A percentile compares a stretch with the other conserved stretches of the same genome.
Conservation (phyloP, 2,888 invertebrate species). For the Agrochola lychnidis region DNA sequence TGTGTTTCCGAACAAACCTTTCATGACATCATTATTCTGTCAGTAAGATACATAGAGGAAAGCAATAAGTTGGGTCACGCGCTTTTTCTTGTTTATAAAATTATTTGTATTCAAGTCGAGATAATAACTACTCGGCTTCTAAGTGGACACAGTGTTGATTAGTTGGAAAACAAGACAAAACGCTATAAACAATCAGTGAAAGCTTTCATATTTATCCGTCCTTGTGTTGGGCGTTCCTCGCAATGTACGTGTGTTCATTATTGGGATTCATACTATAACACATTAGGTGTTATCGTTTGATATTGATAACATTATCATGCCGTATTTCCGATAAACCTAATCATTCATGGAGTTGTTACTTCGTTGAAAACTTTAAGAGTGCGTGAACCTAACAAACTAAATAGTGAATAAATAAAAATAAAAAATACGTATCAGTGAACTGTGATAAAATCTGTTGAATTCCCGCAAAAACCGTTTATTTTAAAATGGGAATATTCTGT, state of each 20-base stretch:
- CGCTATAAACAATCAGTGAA: not conserved
- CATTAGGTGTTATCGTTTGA: conserved; percentile 5
- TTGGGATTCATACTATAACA: not conserved
- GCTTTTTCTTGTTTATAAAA: conserved; percentile 23
- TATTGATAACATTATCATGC: conserved; percentile 20
- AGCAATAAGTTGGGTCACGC: not conserved
- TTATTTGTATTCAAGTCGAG: conserved; percentile 21
- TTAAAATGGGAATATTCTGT: conserved; percentile 73
- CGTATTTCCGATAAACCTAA: not conserved
- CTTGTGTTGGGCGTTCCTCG: not conserved
- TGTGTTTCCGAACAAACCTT: conserved; percentile 28
- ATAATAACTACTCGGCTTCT: not conserved
- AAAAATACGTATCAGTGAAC: not conserved
- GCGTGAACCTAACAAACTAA: not conserved
- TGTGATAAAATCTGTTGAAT: conserved; percentile 5
- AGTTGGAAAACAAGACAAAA: not conserved
- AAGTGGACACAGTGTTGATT: not conserved
- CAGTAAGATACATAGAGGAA: conserved; percentile 2
- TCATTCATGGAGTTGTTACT: not conserved
- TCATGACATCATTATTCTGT: conserved; percentile 19
- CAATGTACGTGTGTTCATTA: conserved; percentile 1
- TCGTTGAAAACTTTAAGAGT: conserved; percentile 1
- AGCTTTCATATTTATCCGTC: not conserved
- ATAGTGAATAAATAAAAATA: not conserved
- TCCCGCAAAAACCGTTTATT: not conserved